Base-by-base conservation (phyloP, 2,113 vertebrate genomes). In the Bolborhynchus lineola region DNA sequence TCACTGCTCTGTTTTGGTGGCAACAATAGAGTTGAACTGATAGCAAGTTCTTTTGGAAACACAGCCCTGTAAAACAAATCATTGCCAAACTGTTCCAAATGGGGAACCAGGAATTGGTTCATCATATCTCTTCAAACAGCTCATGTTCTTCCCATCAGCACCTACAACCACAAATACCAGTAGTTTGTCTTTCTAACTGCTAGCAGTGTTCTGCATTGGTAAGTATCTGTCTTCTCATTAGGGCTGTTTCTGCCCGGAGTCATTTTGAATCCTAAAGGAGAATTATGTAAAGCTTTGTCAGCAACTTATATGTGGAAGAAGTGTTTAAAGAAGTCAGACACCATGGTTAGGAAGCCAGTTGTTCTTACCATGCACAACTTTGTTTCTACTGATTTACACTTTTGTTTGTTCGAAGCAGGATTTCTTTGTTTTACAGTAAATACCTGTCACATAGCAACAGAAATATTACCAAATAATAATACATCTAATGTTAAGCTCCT, bases 401-500 rank as follows among this genome's bases (percentile, higher is more conserved):
- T 63, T 67, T 65, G 76, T 69, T 86, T 94, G 70, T 80, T 93
- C 74, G 62, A 55, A 94, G 81, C 77, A 84, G 75, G 89, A 37
- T 81, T 92, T 84, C 46, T 93, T 63, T 94, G 69, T 81, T 93
- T 59, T 92, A 69, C 79, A 90, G 65, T 94, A 92, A 85, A 90
- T 92, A 94, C 60, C 91, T 97, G 93, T 92, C 93, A 93, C 92
- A 93, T 91, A 97, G 90, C 90, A 97, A 96, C 90, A 90, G 92
- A 97, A 97, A 95, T 91, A 93, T 95, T 94, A 93, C 90, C 87
- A 80, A 95, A 96, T 97, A 89, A 94, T 96, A 95, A 87, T 78
- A 92, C 82, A 83, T 28, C 78, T 39, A 69, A 82, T 83, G 47
- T 80, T 84, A 82, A 92, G 95, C 86, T 97, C 82, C 96, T 72